Evolutionary conservation across 2,888 invertebrate species (phyloP).

Genomic region (Cheilosia urbana): DNA sequence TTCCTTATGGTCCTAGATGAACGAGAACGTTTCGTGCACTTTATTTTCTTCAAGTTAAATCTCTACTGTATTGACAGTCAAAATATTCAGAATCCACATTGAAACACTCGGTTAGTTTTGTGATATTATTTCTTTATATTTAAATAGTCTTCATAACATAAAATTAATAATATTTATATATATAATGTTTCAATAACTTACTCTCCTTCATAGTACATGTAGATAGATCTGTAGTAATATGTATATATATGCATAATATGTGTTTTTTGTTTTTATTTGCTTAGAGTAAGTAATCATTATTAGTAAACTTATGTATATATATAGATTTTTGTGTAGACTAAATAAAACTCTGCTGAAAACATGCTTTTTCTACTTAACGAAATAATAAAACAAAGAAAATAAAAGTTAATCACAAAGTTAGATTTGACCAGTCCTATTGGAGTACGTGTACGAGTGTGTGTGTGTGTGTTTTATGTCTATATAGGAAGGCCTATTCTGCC

Average conservation of each 20-base stretch:
- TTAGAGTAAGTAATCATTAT: constrained; percentile 42
- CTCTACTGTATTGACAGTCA: too few relatives aligned
- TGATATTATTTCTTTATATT: constrained; percentile 61
- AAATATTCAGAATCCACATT: background rate
- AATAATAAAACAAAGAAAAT: constrained; percentile 48
- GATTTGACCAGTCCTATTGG: constrained; percentile 59
- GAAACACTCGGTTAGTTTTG: constrained; percentile 25
- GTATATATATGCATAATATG: constrained; percentile 34
- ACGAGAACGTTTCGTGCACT: too few relatives aligned
- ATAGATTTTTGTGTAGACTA: constrained; percentile 65
- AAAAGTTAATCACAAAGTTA: constrained; percentile 69
- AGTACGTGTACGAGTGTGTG: constrained; percentile 22
- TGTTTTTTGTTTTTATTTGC: constrained; percentile 37
- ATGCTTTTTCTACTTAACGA: constrained; percentile 46
- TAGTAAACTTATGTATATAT: constrained; percentile 58
- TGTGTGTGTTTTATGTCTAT: constrained; percentile 6
- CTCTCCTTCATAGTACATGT: constrained; percentile 25
- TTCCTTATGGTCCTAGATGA: too few relatives aligned
- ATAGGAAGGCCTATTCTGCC: constrained; percentile 33
- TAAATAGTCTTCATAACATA: constrained; percentile 70
- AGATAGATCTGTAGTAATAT: constrained; percentile 17
- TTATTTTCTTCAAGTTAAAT: background rate
- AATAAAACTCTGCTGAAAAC: constrained; percentile 61
- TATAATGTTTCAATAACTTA: constrained; percentile 49
- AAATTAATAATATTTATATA: constrained; percentile 31